phyloP scores from a whole-genome alignment of 2,888 invertebrate species.

The Epicampocera succincta region DNA sequence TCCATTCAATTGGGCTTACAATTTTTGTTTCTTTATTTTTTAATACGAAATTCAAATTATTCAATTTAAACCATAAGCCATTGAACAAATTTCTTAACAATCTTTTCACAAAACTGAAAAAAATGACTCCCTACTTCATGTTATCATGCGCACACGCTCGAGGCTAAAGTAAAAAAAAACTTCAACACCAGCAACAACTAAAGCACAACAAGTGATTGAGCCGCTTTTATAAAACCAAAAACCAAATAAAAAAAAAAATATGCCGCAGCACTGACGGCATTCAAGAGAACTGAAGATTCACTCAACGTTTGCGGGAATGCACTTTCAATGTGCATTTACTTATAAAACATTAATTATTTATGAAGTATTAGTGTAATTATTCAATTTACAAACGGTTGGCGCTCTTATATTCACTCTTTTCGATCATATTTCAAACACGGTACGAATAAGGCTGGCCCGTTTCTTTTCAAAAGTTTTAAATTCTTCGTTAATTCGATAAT shows the following conservation, averaged over 20 bases:
- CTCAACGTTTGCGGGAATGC: conserved; percentile 50
- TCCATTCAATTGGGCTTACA: conserved; percentile 5
- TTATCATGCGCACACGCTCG: conserved; percentile 63
- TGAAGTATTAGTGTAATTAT: conserved; percentile 77
- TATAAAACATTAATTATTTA: conserved; percentile 76
- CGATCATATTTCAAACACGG: conserved; percentile 51
- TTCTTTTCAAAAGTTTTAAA: not conserved
- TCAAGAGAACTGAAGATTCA: conserved; percentile 12
- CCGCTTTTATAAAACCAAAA: conserved; percentile 51
- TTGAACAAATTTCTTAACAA: conserved; percentile 44
- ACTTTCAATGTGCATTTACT: conserved; percentile 58
- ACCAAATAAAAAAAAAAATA: too few species aligned
- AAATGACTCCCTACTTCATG: conserved; percentile 47
- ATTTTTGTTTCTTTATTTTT: not conserved
- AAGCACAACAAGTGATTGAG: conserved; percentile 64
- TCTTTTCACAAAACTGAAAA: conserved; percentile 17
- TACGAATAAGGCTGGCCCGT: conserved; percentile 46
- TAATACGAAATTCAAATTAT: conserved; percentile 31
- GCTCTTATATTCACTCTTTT: conserved; percentile 61
- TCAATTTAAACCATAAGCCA: conserved; percentile 46
- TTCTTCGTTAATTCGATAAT: too few species aligned
- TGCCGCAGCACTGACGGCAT: conserved; percentile 25
- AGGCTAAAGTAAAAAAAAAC: conserved; percentile 38
- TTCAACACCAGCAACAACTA: conserved; percentile 43
- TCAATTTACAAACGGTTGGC: conserved; percentile 74